Base-by-base conservation (phyloP, 2,113 vertebrate genomes). In the Ursus arctos region DNA sequence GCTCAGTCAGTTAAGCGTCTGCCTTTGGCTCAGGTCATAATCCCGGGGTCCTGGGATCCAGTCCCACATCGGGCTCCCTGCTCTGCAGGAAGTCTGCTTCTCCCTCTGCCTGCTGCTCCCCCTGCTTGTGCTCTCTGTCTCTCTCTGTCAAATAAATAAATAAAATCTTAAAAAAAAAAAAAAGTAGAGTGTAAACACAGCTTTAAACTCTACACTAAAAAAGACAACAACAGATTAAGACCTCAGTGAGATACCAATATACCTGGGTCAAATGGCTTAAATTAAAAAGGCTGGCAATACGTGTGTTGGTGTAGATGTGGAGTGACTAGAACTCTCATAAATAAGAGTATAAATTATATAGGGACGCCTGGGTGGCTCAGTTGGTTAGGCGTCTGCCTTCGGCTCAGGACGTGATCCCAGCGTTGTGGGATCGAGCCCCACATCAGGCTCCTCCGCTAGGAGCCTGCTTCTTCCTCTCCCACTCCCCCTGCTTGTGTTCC, bases 61-160 rank as follows among this genome's bases (percentile, higher is more conserved):
- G 13, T 15, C 33, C 65, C 0, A 1, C 15, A 67, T 67, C 3
- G 0, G 16, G 3, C 3, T 69, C 65, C 3, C 33, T n/a, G 33
- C 33, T 69, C 31, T 1, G 1, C 4, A 1, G 61, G 61, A 26
- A 63, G 61, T 7, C 61, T 63, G 26, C 26, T 63, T 63, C 61
- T 59, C 12, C n/a, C 55, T 74, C 57, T 57, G n/a, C 36, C 26
- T 61, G 61, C 61, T 5, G 9, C 61, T 59, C 7, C n/a, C 40
- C 55, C 57, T 43, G 67, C 36, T 63, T 63, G 26, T 63, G 24
- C 11, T 59, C 19, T 4, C 59, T 61, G 18, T 11, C 24, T 26
- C 24, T 61, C 26, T 26, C 61, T 63, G 4, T 63, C 24, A 63
- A 28, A 63, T 63, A 4, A 63, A 28, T 2, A 13, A 63, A 63